These are phyloP conservation scores for Gonatopus flavifemur DNA, from an alignment of 1,140 invertebrate species.

Conservation along the genomic window DNA sequence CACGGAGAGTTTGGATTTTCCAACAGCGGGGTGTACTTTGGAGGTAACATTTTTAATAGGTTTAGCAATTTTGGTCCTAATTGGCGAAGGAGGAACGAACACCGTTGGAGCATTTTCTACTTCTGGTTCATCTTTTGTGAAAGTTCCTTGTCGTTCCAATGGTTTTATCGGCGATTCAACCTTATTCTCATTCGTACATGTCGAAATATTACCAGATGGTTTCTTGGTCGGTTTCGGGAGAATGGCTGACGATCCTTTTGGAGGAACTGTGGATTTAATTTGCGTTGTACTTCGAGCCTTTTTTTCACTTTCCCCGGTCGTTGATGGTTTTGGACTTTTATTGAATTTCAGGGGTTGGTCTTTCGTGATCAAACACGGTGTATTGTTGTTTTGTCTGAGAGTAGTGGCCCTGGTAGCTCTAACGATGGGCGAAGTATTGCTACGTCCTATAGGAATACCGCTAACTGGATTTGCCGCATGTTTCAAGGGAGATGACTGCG, in stretches of 20 bases:
- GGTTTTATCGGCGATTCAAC: conserved; percentile 47
- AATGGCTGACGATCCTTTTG: conserved; percentile 33
- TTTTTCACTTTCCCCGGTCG: conserved; percentile 13
- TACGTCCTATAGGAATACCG: conserved; percentile 47
- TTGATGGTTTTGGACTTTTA: conserved; percentile 22
- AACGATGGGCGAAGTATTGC: conserved; percentile 49
- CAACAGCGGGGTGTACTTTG: conserved; percentile 24
- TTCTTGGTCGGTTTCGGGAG: conserved; percentile 36
- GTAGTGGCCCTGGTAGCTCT: conserved; percentile 48
- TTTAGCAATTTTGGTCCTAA: conserved; percentile 47
- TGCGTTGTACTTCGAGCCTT: conserved; percentile 5
- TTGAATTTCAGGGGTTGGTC: conserved; percentile 28
- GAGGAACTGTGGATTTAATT: conserved; percentile 42
- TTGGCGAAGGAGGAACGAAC: conserved; percentile 37
- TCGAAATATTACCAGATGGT: too few relatives aligned
- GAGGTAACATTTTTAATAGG: conserved; percentile 25
- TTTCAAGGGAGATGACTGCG: conserved; percentile 47
- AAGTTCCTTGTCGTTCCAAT: conserved; percentile 80
- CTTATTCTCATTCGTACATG: too few relatives aligned
- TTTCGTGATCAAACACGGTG: conserved; percentile 10
- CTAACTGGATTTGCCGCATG: conserved; percentile 32
- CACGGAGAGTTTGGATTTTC: conserved; percentile 33
- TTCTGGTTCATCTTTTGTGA: conserved; percentile 77
- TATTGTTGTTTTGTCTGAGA: conserved; percentile 44
- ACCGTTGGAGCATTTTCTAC: conserved; percentile 52